phyloP scores from a whole-genome alignment of 2,797 vertebrate genomes.

The Poecilia wingei region DNA sequence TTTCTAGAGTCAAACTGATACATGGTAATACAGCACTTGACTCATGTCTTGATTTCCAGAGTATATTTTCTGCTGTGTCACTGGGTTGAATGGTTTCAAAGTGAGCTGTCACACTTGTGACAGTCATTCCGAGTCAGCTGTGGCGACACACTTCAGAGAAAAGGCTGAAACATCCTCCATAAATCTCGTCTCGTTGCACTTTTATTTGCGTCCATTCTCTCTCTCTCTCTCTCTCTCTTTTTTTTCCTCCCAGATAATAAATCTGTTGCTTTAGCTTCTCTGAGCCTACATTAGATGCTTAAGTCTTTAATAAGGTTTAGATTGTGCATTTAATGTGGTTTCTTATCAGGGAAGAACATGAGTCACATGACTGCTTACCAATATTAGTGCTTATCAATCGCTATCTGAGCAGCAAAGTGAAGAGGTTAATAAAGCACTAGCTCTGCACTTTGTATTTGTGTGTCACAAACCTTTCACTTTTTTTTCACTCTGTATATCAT shows the following conservation, averaged over 20 bases:
- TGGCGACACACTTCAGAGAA: constrained; percentile 57
- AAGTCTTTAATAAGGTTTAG: neutral
- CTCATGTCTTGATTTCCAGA: constrained; percentile 64
- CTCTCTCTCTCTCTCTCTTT: neutral
- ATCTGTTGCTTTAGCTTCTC: constrained; percentile 1
- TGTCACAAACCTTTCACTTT: constrained; percentile 29
- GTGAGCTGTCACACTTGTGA: constrained; percentile 62
- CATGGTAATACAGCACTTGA: constrained; percentile 39
- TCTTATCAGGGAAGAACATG: constrained; percentile 9
- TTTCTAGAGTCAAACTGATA: constrained; percentile 50
- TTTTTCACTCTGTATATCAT: constrained; percentile 32
- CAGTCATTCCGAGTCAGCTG: constrained; percentile 65
- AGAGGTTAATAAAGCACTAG: constrained; percentile 34
- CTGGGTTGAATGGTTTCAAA: constrained; percentile 59
- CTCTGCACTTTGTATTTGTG: constrained; percentile 48
- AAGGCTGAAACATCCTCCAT: constrained; percentile 29
- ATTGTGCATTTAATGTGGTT: constrained; percentile 11
- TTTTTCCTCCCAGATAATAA: neutral
- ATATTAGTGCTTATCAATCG: constrained; percentile 45
- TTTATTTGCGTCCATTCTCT: constrained; percentile 25
- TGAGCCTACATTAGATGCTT: neutral
- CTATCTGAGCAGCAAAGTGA: constrained; percentile 34
- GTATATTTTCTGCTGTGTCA: constrained; percentile 70
- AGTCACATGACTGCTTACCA: constrained; percentile 28
- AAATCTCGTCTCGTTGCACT: constrained; percentile 27